Base-by-base conservation (phyloP, 2,888 invertebrate species). In the Pristionchus japonicus region DNA sequence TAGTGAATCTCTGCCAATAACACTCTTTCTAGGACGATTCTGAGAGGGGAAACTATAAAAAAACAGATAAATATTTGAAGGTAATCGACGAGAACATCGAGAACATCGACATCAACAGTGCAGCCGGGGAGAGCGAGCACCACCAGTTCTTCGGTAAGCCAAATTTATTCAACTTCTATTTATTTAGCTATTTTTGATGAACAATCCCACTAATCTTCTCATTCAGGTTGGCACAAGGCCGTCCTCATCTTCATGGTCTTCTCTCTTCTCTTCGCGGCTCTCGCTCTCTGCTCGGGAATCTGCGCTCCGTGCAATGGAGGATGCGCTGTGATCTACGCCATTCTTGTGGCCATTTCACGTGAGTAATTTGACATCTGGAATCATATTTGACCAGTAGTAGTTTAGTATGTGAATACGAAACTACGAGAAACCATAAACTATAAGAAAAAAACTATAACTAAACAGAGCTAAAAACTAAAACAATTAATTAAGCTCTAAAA, bases 71-170 rank as follows among this genome's bases (percentile, higher is more conserved):
- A 17, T 34, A 3, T 47, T 83, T 74, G 47, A 61, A 93, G 89
- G 90, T 93, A 27, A 91, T 94, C 61, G 93, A 94, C 77, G 93
- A 92, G 88, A 93, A 93, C 88, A 91, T 92, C 23, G 91, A 90
- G 31, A 93, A 94, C 87, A 91, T 93, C 70, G 94, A 94, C 88
- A 90, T 91, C 67, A 93, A 93, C 88, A 92, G 93, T 74, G 94
- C 94, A 17, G 94, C 94, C 13, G 94, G 93, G 11, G 94, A 94
- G 87, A 92, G 93, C 49, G 94, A 93, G 86, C 94, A 94, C 70
- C 94, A 94, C 89, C 94, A 94, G 86, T 93, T 94, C 86, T 93
- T 91, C 88, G 92, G 93, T 93, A 61, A 84, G 88, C 37, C 67
- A n/a, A n/a, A 64, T 27, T n/a, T 27, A 47, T n/a, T n/a, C n/a